Base-by-base conservation (phyloP, 2,113 vertebrate species). In the Pogona vitticeps region DNA sequence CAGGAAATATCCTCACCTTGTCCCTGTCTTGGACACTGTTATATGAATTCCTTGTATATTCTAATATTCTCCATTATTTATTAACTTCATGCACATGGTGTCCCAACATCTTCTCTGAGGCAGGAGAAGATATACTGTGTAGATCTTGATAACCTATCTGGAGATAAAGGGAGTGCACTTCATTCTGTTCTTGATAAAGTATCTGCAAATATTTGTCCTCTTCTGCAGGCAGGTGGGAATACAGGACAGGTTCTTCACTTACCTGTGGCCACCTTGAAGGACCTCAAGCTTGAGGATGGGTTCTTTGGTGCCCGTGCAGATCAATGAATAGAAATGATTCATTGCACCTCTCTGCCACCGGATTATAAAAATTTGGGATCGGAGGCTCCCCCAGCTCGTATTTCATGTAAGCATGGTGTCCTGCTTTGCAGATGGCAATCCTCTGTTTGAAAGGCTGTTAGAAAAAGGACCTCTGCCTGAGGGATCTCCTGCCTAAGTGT, bases 151-250 rank as follows among this genome's bases (percentile, higher is more conserved):
- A 85, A 36, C 0, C 15, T 76, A 67, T 65, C 63, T 56, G 75
- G 61, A 68, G 75, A 68, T 78, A 67, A 78, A 70, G 23, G 8
- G 84, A 33, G 10, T 78, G 71, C 71, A 31, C 84, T 58, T 46
- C 46, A 67, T 67, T 68, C 82, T 75, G 82, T 73, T 84, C 61
- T 67, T 31, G 61, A 68, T 67, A 85, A 77, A 42, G 28, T 85
- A 9, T 75, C 58, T 75, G 56, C 71, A 84, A 84, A 84, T 63
- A 84, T 84, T 75, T 75, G 38, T 73, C 28, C 70, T 40, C 9
- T 84, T 31, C 14, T 75, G 26, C 17, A 31, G 81, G 56, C 36
- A 83, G 68, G 46, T 83, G 81, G 33, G 46, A 72, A 73, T 38
- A 72, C 59, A 83, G 52, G 68, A 72, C 52, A 72, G 68, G 33